Evolutionary conservation across 2,797 vertebrate species (phyloP).

Genomic region (Mionectes olivaceus): DNA sequence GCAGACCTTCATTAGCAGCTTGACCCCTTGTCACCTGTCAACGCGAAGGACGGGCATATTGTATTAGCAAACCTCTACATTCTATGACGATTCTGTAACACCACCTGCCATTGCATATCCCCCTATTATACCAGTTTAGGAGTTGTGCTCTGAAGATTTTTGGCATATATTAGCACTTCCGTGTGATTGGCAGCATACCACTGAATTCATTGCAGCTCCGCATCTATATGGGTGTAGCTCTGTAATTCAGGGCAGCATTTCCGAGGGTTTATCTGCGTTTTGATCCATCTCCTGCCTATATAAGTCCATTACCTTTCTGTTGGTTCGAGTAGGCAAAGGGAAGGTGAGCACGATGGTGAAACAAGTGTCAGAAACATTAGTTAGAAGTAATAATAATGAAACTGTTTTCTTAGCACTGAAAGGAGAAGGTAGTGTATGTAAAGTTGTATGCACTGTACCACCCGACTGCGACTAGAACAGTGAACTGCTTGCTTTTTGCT

Average conservation of each 20-base stretch:
- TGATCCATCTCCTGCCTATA: background rate
- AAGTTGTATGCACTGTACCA: background rate
- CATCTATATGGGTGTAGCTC: constrained; percentile 42
- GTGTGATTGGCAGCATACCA: constrained; percentile 59
- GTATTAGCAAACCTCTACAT: constrained; percentile 57
- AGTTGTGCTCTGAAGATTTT: constrained; percentile 62
- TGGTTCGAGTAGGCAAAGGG: background rate
- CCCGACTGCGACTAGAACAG: background rate
- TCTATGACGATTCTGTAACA: constrained; percentile 43
- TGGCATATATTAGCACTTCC: constrained; percentile 69
- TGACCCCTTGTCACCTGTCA: constrained; percentile 62
- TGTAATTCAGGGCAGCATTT: constrained; percentile 24
- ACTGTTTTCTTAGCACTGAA: background rate
- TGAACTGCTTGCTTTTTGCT: background rate
- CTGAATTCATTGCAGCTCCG: constrained; percentile 51
- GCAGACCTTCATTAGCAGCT: constrained; percentile 68
- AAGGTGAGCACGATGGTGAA: background rate
- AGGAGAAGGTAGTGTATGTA: background rate
- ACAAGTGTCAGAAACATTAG: background rate
- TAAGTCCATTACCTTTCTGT: background rate
- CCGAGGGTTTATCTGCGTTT: background rate
- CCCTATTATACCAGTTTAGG: constrained; percentile 67
- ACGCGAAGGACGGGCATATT: background rate
- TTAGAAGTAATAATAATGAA: background rate
- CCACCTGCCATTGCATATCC: constrained; percentile 67